Evolutionary conservation across 2,888 invertebrate genomes (phyloP).

Genomic region (Agonopterix alstromeriana): DNA sequence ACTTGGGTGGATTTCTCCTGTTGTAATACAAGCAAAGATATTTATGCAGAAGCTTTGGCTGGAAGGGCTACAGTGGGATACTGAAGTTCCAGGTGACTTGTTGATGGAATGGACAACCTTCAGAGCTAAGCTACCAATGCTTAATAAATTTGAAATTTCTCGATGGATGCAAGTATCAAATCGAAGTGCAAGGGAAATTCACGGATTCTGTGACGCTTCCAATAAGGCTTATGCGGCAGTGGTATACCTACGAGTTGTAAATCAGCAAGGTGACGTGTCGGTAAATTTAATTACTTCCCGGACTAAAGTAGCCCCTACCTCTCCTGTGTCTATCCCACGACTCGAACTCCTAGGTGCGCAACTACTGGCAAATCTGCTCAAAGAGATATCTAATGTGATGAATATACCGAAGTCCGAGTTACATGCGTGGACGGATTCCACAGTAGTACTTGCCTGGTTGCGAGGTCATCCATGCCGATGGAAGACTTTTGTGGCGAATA

Average conservation of each 20-base stretch:
- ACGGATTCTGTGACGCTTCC: slow-evolving; percentile 10
- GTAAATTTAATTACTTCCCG: slow-evolving; percentile 2
- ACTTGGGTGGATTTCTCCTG: slow-evolving; percentile 17
- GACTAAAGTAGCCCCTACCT: slow-evolving; percentile 4
- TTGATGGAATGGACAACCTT: neutral
- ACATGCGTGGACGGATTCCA: no score
- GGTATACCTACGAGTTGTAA: slow-evolving; percentile 3
- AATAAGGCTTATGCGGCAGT: no score
- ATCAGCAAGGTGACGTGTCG: slow-evolving; percentile 2
- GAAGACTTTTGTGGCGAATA: no score
- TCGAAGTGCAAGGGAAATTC: neutral
- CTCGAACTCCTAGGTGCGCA: no score
- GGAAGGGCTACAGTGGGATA: slow-evolving; percentile 17
- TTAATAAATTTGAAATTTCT: slow-evolving; percentile 2
- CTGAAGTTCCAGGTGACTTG: slow-evolving; percentile 2
- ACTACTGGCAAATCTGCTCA: no score
- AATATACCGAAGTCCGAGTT: no score
- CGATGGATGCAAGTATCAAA: slow-evolving; percentile 5
- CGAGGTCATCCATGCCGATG: no score
- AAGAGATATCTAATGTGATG: no score
- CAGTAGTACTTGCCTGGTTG: no score
- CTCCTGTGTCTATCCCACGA: no score
- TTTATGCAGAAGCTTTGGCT: slow-evolving; percentile 19
- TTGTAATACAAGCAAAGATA: slow-evolving; percentile 11
- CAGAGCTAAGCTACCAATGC: neutral